Conservation (phyloP, 2,797 vertebrate genomes). For the Sebastes iracundus region DNA sequence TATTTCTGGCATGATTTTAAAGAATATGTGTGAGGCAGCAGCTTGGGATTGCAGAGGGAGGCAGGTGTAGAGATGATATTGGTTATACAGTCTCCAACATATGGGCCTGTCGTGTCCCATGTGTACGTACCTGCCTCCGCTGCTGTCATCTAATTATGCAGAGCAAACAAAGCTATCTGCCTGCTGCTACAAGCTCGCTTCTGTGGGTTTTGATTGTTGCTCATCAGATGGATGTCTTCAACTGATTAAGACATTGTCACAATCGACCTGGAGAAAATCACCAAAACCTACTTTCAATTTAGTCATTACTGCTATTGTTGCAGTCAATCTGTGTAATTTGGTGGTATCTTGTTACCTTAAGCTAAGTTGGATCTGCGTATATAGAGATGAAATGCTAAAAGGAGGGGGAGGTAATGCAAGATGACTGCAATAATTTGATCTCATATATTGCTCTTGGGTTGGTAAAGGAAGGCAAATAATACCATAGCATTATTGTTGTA, state of each 20-base stretch:
- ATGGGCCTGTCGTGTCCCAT: constrained; percentile 82
- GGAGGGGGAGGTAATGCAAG: constrained; percentile 16
- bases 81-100: constrained; percentile 81
- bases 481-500: background rate
- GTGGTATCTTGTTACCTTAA: constrained; percentile 13
- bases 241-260: constrained; percentile 72
- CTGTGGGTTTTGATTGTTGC: constrained; percentile 75
- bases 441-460: background rate
- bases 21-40: constrained; percentile 58
- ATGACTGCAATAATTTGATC: constrained; percentile 34
- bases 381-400: constrained; percentile 4
- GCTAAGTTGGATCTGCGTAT: background rate
- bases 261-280: constrained; percentile 63
- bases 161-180: constrained; percentile 83
- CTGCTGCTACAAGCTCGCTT: constrained; percentile 77
- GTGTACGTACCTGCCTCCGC: constrained; percentile 81
- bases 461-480: background rate
- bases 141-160: constrained; percentile 84
- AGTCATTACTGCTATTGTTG: constrained; percentile 55
- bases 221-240: constrained; percentile 66
- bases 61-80: constrained; percentile 79
- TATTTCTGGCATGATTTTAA: constrained; percentile 49
- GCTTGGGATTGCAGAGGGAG: constrained; percentile 66
- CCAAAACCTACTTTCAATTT: constrained; percentile 40
- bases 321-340: constrained; percentile 31